Percentiles rank a stretch among this genome's conserved stretches.
Evolutionary conservation across 2,797 vertebrate species (phyloP).

Genomic region (Onychomys leucogaster): DNA sequence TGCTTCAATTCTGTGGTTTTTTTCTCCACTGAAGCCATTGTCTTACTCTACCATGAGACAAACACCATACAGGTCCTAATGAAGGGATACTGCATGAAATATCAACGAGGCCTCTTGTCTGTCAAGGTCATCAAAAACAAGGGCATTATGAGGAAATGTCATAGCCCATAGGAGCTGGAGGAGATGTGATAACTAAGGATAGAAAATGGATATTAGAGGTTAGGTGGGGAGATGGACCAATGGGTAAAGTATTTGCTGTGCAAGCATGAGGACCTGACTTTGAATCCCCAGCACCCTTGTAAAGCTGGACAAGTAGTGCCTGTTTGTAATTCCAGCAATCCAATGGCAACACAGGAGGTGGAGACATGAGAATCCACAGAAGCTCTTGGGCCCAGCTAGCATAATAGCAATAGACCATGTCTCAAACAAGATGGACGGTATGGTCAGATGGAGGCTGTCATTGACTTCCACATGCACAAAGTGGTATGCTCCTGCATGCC

Average conservation of each 20-base stretch:
- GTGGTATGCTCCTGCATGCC: not conserved
- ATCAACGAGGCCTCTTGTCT: not conserved
- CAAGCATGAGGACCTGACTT: not conserved
- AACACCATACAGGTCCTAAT: not conserved
- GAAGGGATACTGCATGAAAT: not conserved
- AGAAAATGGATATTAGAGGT: not conserved
- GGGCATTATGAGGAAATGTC: not conserved
- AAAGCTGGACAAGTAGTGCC: not conserved
- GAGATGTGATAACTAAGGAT: not conserved
- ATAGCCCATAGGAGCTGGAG: not conserved
- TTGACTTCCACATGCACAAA: not conserved
- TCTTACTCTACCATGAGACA: constrained; percentile 5
- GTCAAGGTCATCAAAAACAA: constrained; percentile 41
- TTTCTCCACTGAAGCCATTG: not conserved
- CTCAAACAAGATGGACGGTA: not conserved
- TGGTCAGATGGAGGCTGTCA: not conserved
- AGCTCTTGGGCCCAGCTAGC: too few relatives aligned
- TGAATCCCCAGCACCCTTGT: not conserved
- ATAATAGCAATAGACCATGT: not conserved
- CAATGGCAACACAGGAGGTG: not conserved
- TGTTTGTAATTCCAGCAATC: not conserved
- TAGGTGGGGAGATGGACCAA: not conserved
- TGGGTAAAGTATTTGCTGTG: not conserved
- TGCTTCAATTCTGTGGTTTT: not conserved
- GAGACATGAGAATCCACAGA: not conserved